A percentile compares a stretch with the other conserved stretches of the same genome.
Evolutionary conservation across 2,888 invertebrate genomes (phyloP).

Genomic region (Cheilosia vulpina): DNA sequence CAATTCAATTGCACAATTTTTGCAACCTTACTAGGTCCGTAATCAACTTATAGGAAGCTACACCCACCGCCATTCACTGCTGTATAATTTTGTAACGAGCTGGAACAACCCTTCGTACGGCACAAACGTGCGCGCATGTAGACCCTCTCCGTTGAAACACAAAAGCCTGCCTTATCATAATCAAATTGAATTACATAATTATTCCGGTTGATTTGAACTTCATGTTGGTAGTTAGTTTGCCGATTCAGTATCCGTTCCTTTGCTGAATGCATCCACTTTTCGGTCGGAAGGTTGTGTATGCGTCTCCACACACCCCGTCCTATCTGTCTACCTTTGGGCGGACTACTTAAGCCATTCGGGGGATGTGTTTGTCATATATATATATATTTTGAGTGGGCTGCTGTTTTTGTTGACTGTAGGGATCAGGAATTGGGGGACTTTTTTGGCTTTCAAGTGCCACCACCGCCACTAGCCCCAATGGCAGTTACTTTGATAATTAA

Average conservation of each 20-base stretch:
- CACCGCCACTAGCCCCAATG: neutral
- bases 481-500: slow-evolving; percentile 73
- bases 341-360: slow-evolving; percentile 54
- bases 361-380: slow-evolving; percentile 3
- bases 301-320: neutral
- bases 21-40: slow-evolving; percentile 7
- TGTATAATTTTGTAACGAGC: slow-evolving; percentile 33
- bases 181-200: slow-evolving; percentile 75
- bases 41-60: neutral
- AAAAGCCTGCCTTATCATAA: slow-evolving; percentile 70
- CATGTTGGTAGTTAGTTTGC: slow-evolving; percentile 62
- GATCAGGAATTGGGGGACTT: slow-evolving; percentile 15
- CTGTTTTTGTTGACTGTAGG: slow-evolving; percentile 62
- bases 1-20: slow-evolving; percentile 29
- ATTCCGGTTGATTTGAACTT: slow-evolving; percentile 75
- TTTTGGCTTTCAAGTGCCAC: slow-evolving; percentile 28
- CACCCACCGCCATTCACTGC: slow-evolving; percentile 8
- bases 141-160: slow-evolving; percentile 25
- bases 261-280: slow-evolving; percentile 38
- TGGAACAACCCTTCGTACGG: slow-evolving; percentile 12
- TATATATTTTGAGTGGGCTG: slow-evolving; percentile 45
- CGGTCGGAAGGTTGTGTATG: slow-evolving; percentile 7
- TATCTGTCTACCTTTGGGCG: slow-evolving; percentile 46
- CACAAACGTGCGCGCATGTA: too few species aligned
- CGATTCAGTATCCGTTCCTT: slow-evolving; percentile 66